These are phyloP conservation scores for Opisthograptis luteolata DNA, from an alignment of 2,888 invertebrate species.

Conservation along the genomic window DNA sequence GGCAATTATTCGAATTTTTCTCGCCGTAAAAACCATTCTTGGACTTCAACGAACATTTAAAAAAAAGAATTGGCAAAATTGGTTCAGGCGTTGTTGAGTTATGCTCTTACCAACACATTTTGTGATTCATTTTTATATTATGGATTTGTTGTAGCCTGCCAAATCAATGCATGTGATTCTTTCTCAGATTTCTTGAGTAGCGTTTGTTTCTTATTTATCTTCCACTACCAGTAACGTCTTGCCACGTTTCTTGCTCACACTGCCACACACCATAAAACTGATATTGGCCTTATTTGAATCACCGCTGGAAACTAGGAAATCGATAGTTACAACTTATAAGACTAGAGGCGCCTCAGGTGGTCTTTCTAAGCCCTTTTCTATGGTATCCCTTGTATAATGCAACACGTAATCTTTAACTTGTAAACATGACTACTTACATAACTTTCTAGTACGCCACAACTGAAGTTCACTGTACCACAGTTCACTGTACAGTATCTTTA, in stretches of 20 bases:
- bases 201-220: slow-evolving; percentile 5
- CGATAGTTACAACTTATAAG: slow-evolving; percentile 18
- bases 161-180: no score
- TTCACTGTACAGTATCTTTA: no score
- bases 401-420: slow-evolving; percentile 11
- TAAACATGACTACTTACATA: slow-evolving; percentile 1
- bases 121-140: no score
- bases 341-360: slow-evolving; percentile 22
- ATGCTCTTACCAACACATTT: no score
- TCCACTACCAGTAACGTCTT: slow-evolving; percentile 30
- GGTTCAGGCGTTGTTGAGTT: no score
- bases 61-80: no score
- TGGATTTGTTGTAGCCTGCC: no score
- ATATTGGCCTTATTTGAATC: slow-evolving; percentile 23
- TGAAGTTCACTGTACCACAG: background rate
- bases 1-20: no score
- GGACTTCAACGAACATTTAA: no score
- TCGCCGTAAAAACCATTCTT: no score
- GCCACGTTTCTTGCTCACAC: slow-evolving; percentile 21
- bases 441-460: background rate
- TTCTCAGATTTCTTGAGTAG: no score
- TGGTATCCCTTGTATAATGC: slow-evolving; percentile 15
- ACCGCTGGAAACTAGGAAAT: slow-evolving; percentile 20
- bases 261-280: slow-evolving; percentile 22
- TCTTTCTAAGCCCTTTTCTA: slow-evolving; percentile 24